phyloP scores from a whole-genome alignment of 2,113 vertebrate species.

The Taxidea taxus region DNA sequence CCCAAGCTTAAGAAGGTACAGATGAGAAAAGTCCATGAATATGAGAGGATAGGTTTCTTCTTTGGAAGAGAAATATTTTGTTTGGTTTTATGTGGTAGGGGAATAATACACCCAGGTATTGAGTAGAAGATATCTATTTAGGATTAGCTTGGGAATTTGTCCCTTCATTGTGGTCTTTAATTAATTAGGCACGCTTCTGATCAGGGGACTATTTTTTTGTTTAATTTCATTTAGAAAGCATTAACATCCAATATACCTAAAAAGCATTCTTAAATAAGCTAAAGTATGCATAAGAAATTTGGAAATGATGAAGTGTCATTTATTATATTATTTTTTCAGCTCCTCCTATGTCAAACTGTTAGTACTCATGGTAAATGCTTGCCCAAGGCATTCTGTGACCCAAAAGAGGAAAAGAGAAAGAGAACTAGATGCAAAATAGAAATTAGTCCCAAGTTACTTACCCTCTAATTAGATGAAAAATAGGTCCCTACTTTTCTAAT shows the following conservation, averaged over 20 bases:
- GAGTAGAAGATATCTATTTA: neutral
- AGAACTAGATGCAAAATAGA: neutral
- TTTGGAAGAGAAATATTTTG: neutral
- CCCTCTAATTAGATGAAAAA: neutral
- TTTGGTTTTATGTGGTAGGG: neutral
- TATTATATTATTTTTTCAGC: neutral
- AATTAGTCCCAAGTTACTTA: neutral
- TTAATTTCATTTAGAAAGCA: constrained; percentile 15
- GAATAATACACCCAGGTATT: neutral
- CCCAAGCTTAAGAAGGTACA: neutral
- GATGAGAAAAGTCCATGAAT: neutral
- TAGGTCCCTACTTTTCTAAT: neutral
- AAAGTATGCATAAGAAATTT: neutral
- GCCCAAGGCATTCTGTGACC: neutral
- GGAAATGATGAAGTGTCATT: neutral
- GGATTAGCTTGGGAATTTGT: neutral
- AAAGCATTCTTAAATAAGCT: neutral
- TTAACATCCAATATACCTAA: neutral
- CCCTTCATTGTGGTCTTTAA: neutral
- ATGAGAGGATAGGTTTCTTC: neutral
- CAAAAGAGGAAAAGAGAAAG: neutral
- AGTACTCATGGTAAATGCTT: neutral
- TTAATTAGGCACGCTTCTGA: neutral
- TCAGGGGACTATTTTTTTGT: neutral
- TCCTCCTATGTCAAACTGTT: neutral